Base-by-base conservation (phyloP, 2,888 invertebrate genomes). In the Acanthopleura granulata region DNA sequence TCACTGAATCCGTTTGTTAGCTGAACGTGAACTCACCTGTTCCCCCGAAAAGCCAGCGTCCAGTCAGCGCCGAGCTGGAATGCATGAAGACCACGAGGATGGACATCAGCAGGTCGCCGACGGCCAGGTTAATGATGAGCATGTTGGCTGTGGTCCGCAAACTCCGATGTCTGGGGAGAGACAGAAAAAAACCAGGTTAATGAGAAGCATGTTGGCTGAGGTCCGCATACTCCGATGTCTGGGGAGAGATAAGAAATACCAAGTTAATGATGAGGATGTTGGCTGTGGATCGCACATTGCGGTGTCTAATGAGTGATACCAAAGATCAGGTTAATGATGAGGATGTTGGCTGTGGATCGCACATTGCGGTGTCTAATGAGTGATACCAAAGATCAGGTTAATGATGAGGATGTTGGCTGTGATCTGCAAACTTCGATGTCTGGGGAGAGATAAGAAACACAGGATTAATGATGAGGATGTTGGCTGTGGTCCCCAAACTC, bases 351-450 rank as follows among this genome's bases (percentile, higher is more conserved):
- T 40, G 40, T 40, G 40, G 9, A 6, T 9, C 40, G 40, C 40
- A 40, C 3, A 40, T 9, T 40, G 4, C 40, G 40, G 40, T 9
- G 40, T 40, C 40, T 40, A 40, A 40, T 79, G 80, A 18, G 25
- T n/a, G 69, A n/a, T 30, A 51, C n/a, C 51, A 61, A 29, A 72
- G 27, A 72, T 49, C 69, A 84, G 77, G 71, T 83, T 84, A 1
- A 81, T 72, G 6, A 83, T 80, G 49, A 82, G 77, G 40, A 83
- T 72, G 76, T 84, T 82, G 12, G 83, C 79, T 11, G 78, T 76
- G 16, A 77, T 79, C 66, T 79, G 78, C 18, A 83, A 74, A 29
- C 78, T 80, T 18, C 77, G 79, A 66, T 77, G 78, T 66, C 84
- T 84, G 79, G 29, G 80, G 80, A 18, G 25, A 27, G 69, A n/a